Base-by-base conservation (phyloP, 2,888 invertebrate species). In the Drosophila ochracea region DNA sequence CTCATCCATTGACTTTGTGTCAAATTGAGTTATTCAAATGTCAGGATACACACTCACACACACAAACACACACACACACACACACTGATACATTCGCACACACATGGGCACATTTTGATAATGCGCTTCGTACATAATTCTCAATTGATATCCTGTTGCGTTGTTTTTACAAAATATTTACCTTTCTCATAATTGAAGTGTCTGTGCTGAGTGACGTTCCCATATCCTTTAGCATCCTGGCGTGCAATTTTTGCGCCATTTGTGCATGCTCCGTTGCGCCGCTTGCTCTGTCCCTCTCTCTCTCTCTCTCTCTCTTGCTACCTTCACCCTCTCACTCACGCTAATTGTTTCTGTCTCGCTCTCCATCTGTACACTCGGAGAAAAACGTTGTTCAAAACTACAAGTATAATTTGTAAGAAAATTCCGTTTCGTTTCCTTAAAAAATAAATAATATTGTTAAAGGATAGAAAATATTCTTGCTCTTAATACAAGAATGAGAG, bases 151-250 rank as follows among this genome's bases (percentile, higher is more conserved):
- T 92, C 92, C 92, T 92, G 92, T 91, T 91, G 92, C 89, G 92
- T 92, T 92, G 92, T 92, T 91, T 91, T 89, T 82, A 91, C 90
- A 91, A 84, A 92, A 92, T 92, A 92, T 92, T 92, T 92, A 92
- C 92, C 91, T 91, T 88, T 73, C 82, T 77, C 84, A 90, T 88
- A 91, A 88, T 91, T 91, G 90, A 88, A 91, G 90, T 91, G 91
- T 90, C 91, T 83, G 68, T 78, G 59, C 76, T 49, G 68, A 67
- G 64, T 72, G 82, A 79, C 65, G 76, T 67, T 64, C 63, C 57
- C 54, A 73, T 60, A 80, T 78, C 81, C 82, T 78, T 82, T 78
- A 61, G 71, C 80, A 55, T 70, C 71, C 79, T 75, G 80, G 68
- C 71, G 76, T 79, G 84, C 78, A 70, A 82, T 84, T 84, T 83